Evolutionary conservation across 2,113 vertebrate genomes (phyloP).

Genomic region (Capricornis sumatraensis): DNA sequence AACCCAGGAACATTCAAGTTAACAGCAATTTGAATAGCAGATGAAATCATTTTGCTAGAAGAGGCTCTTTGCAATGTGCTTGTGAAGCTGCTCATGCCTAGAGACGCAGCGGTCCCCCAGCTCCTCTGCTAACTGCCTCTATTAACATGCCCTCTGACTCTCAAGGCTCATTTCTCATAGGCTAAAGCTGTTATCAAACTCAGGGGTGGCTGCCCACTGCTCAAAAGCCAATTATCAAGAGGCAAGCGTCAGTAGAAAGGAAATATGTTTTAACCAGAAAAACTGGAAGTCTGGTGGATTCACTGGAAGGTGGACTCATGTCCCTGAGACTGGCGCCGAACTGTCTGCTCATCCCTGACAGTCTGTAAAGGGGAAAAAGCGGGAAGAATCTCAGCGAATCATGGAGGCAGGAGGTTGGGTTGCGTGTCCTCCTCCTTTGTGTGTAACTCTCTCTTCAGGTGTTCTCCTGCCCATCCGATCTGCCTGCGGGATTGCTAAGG

Average conservation of each 20-base stretch:
- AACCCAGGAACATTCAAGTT: background rate
- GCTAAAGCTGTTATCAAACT: background rate
- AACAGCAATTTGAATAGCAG: background rate
- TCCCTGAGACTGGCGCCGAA: accelerated
- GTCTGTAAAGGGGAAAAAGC: background rate
- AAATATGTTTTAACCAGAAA: background rate
- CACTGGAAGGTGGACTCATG: background rate
- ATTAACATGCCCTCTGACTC: no score
- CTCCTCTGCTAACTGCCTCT: background rate
- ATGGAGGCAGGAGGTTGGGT: background rate
- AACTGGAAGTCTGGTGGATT: background rate
- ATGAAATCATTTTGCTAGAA: background rate
- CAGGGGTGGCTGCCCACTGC: background rate
- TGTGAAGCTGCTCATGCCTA: background rate
- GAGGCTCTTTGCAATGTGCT: background rate
- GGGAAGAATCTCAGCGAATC: background rate
- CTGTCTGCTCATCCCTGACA: background rate
- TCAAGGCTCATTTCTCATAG: background rate
- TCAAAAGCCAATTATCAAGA: background rate
- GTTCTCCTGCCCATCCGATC: background rate
- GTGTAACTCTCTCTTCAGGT: background rate
- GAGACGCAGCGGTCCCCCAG: background rate
- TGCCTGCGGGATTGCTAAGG: background rate
- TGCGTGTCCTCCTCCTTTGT: background rate
- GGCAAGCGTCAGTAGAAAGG: background rate